Base-by-base conservation (phyloP, 2,113 vertebrate genomes). In the Myiagra hebetior region DNA sequence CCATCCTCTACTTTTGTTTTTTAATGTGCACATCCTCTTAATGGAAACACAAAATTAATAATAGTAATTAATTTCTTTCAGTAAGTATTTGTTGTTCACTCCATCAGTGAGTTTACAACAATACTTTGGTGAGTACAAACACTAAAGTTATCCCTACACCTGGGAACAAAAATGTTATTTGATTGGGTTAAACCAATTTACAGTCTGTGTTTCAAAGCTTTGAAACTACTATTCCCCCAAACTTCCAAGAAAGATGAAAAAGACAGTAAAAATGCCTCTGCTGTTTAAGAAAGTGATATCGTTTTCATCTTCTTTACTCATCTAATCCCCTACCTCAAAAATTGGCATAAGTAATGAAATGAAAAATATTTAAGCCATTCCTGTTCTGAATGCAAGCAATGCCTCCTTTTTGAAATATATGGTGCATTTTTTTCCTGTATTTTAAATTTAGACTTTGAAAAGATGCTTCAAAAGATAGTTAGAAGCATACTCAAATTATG, bases 221-320 rank as follows among this genome's bases (percentile, higher is more conserved):
- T 56, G 44, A 37, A 87, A 85, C 28, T 39, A 52, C 62, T 17
- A 39, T 93, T 97, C 91, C 53, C 91, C 88, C 93, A 47, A 41
- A 49, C 3, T 59, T 53, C 44, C 49, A 74, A n/a, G 72, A 90
- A 84, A 87, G 46, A n/a, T 27, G 47, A 76, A 24, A 73, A 53
- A 49, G n/a, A 28, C 39, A 74, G 41, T 33, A 49, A 78, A 76
- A 87, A 41, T 52, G 28, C 35, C 35, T 79, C 50, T 95, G 50
- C 63, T 84, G 15, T 91, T 97, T 87, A 65, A 92, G 42, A 78
- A 56, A 85, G 14, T 62, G 33, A 44, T 14, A 30, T 39, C 22
- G 65, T 64, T 96, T 97, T 93, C 94, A 96, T 94, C 67, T 85
- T 97, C 81, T 86, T 95, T 63, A 74, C 52, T 94, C 57, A 70